Conservation (phyloP, 1,140 invertebrate genomes). For the Drosophila ogumai region DNA sequence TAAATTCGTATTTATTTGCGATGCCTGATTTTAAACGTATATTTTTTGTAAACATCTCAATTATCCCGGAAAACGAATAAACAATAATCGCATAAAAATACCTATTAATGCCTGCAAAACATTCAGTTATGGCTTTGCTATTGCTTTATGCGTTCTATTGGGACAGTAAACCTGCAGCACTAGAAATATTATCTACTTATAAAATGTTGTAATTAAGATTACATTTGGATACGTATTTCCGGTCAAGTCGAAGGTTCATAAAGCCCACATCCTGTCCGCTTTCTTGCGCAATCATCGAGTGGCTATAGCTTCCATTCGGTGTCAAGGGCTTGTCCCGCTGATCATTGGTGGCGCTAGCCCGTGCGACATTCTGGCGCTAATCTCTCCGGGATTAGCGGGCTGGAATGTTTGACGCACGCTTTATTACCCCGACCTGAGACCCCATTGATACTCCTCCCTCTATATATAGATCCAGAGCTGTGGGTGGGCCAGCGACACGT, state of each 20-base stretch:
- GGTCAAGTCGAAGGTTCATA: background rate
- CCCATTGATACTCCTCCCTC: slow-evolving; percentile 18
- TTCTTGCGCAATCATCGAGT: slow-evolving; percentile 26
- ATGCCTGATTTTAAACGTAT: too few species aligned
- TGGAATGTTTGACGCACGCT: slow-evolving; percentile 36
- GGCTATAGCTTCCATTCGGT: background rate
- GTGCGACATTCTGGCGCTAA: slow-evolving; percentile 40
- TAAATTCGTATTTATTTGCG: too few species aligned
- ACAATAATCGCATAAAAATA: background rate
- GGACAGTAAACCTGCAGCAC: background rate
- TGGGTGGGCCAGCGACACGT: slow-evolving; percentile 22
- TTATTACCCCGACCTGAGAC: slow-evolving; percentile 33
- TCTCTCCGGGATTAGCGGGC: slow-evolving; percentile 23
- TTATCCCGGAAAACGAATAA: background rate
- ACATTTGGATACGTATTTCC: slow-evolving; percentile 1
- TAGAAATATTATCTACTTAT: background rate
- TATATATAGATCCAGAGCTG: slow-evolving; percentile 14
- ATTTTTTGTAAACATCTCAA: too few species aligned
- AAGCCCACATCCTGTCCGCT: slow-evolving; percentile 4
- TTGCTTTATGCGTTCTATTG: background rate
- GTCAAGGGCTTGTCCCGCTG: slow-evolving; percentile 14
- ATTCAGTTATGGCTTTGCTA: background rate
- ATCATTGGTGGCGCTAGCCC: slow-evolving; percentile 32
- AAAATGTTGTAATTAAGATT: background rate
- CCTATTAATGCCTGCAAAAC: background rate